Evolutionary conservation across 1,140 invertebrate species (phyloP).

Genomic region (Helicorthomorpha holstii): DNA sequence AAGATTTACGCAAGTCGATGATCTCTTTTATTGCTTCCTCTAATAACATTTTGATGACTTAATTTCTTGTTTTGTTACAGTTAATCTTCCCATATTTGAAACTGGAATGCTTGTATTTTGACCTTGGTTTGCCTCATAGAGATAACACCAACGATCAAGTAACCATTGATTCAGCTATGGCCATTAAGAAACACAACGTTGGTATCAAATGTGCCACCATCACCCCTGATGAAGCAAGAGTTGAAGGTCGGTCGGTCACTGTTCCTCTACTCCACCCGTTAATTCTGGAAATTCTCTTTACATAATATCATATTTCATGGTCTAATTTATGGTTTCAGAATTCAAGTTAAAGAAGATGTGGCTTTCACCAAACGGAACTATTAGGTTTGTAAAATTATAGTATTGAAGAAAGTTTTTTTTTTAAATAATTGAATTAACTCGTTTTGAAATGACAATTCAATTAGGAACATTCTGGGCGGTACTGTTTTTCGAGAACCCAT

Average conservation of each 20-base stretch:
- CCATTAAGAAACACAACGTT: constrained; percentile 74
- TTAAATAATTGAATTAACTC: too few relatives aligned
- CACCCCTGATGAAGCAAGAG: constrained; percentile 73
- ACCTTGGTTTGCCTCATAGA: constrained; percentile 63
- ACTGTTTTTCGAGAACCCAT: constrained; percentile 84
- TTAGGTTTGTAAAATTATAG: too few relatives aligned
- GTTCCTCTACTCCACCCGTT: too few relatives aligned
- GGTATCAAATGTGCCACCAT: constrained; percentile 85
- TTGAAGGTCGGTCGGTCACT: constrained; percentile 65
- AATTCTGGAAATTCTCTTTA: too few relatives aligned
- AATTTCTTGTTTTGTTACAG: constrained; percentile 16
- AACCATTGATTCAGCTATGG: constrained; percentile 68
- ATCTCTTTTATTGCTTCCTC: not conserved
- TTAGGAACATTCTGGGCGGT: constrained; percentile 72
- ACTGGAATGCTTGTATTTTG: constrained; percentile 64
- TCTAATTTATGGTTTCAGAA: constrained; percentile 34
- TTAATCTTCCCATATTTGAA: constrained; percentile 78
- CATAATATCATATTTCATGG: not conserved
- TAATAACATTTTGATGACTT: not conserved
- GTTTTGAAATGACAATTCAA: too few relatives aligned
- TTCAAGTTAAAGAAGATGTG: constrained; percentile 89
- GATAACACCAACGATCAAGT: constrained; percentile 76
- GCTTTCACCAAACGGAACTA: constrained; percentile 77
- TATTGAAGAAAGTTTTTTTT: too few relatives aligned
- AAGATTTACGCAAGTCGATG: too few relatives aligned